Percentiles rank a stretch among this genome's conserved stretches.
phyloP scores from a whole-genome alignment of 2,797 vertebrate genomes.

The Dendrocincla fuliginosa region DNA sequence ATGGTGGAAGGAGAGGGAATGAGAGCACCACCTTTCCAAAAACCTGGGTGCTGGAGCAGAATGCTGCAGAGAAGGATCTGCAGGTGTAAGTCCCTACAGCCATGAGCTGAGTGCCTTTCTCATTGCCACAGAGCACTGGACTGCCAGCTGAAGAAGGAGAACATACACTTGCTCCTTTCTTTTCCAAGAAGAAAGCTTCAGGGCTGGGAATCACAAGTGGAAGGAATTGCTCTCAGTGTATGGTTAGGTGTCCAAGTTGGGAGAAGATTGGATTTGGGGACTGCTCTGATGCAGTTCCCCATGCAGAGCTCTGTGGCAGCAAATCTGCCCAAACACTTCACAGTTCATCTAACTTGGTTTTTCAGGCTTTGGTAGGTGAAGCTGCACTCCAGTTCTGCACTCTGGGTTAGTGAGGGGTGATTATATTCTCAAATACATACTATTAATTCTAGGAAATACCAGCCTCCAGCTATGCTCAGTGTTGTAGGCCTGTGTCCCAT shows the following conservation, averaged over 20 bases:
- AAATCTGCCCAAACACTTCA: background rate
- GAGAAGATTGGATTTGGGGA: background rate
- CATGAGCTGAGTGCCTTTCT: background rate
- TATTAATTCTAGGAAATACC: background rate
- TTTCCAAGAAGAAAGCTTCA: background rate
- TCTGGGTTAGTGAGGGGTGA: background rate
- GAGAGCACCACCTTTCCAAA: background rate
- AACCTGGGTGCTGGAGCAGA: background rate
- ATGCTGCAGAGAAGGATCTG: background rate
- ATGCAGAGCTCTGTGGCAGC: background rate
- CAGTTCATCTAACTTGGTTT: background rate
- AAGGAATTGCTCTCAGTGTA: background rate
- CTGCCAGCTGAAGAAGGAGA: background rate
- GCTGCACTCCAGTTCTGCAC: background rate
- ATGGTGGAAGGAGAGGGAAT: background rate
- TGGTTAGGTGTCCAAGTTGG: background rate
- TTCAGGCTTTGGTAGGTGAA: background rate
- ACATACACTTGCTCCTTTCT: background rate
- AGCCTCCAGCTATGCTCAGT: background rate
- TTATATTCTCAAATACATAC: background rate
- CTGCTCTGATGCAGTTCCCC: background rate
- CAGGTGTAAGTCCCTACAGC: background rate
- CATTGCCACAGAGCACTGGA: background rate
- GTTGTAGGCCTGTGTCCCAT: background rate
- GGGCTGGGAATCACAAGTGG: background rate